Percentiles rank a stretch among this genome's conserved stretches.
phyloP scores from a whole-genome alignment of 2,797 vertebrate genomes.

The Potorous gilbertii region DNA sequence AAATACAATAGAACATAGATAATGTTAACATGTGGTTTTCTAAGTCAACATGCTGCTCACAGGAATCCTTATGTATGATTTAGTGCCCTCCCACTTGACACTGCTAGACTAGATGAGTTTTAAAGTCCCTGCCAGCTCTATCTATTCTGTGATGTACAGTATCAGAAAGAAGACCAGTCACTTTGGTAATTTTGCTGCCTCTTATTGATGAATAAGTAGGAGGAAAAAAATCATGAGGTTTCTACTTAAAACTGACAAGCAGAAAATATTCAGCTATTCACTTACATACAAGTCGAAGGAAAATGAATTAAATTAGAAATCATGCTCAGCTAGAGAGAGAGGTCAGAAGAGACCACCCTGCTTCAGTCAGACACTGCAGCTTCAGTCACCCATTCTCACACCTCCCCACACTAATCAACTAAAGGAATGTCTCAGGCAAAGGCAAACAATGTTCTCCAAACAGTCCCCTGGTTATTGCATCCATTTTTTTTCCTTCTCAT shows the following conservation, averaged over 20 bases:
- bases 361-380: slow-evolving; percentile 54
- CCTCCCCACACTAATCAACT: slow-evolving; percentile 64
- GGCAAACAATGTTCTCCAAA: slow-evolving; percentile 35
- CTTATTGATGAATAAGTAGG: not conserved
- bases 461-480: slow-evolving; percentile 9
- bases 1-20: not conserved
- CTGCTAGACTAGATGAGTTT: not conserved
- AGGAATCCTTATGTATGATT: not conserved
- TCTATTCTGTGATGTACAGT: not conserved
- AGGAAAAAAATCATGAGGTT: slow-evolving; percentile 36
- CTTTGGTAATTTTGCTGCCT: not conserved
- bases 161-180: not conserved
- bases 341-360: slow-evolving; percentile 48
- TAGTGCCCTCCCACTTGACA: not conserved
- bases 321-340: slow-evolving; percentile 24
- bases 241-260: slow-evolving; percentile 42
- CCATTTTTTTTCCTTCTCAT: slow-evolving; percentile 17
- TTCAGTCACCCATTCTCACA: slow-evolving; percentile 10
- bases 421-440: slow-evolving; percentile 37
- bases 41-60: not conserved
- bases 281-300: slow-evolving; percentile 47
- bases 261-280: slow-evolving; percentile 40
- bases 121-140: not conserved
- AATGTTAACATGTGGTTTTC: not conserved
- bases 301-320: slow-evolving; percentile 61